Conservation (phyloP, 2,113 vertebrate species). For the Oxygymnocypris stewartii region DNA sequence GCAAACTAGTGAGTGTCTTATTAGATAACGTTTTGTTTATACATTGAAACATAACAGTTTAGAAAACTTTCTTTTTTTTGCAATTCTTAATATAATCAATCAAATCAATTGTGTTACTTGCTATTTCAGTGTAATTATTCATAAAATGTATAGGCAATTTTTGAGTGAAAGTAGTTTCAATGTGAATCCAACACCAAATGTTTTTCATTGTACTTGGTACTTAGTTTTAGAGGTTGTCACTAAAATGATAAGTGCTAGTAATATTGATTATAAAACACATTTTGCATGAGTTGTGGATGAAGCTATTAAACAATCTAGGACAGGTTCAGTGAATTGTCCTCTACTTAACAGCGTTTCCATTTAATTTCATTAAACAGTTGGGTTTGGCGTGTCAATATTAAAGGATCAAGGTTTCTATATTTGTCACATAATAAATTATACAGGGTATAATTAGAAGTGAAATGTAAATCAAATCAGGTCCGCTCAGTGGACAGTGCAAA, state of each 20-base stretch:
- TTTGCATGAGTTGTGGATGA: neutral
- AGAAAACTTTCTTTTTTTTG: no score
- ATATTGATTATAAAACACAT: neutral
- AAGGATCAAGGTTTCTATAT: no score
- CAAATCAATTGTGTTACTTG: no score
- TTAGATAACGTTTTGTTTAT: neutral
- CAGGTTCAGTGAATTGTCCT: neutral
- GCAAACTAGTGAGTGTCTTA: neutral
- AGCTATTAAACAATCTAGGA: conserved; percentile 2
- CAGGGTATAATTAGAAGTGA: no score
- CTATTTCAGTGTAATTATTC: neutral
- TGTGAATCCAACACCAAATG: neutral
- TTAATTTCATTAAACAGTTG: neutral
- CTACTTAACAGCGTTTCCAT: neutral
- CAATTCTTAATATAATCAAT: no score
- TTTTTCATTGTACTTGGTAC: neutral
- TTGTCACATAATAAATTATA: no score
- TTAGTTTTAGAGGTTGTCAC: neutral
- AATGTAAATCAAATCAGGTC: no score
- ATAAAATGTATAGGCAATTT: neutral
- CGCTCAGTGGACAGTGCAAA: no score
- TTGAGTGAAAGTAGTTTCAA: neutral
- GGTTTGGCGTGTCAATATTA: neutral
- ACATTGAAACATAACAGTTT: no score
- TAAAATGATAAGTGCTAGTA: neutral